Evolutionary conservation across 2,113 vertebrate genomes (phyloP).

Genomic region (Noturus placidus): DNA sequence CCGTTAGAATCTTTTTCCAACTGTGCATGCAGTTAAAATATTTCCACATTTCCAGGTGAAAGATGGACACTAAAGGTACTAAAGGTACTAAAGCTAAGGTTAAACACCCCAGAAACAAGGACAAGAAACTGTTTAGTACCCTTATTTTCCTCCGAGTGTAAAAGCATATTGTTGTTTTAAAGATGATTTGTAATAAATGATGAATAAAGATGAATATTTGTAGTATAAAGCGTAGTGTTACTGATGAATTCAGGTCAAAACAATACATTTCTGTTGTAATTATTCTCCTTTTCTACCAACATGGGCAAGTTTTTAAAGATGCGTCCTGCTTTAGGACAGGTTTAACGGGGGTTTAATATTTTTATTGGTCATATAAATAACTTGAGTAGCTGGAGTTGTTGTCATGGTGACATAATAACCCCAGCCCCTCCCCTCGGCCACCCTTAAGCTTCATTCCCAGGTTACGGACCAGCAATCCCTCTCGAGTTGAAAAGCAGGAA

Average conservation of each 20-base stretch:
- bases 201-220: neutral
- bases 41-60: neutral
- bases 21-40: neutral
- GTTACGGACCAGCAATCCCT: neutral
- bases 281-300: neutral
- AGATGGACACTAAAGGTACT: neutral
- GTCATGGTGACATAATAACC: neutral
- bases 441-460: neutral
- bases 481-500: neutral
- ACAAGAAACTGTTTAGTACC: neutral
- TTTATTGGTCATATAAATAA: constrained; percentile 1
- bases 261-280: too few relatives aligned
- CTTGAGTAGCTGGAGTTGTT: neutral
- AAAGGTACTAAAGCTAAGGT: neutral
- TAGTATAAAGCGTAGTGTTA: neutral
- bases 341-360: neutral
- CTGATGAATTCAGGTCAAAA: too few relatives aligned
- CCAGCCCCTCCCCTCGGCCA: neutral
- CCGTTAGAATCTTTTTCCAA: neutral
- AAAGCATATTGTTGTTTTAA: neutral
- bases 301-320: neutral
- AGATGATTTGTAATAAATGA: neutral
- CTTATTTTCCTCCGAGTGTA: neutral
- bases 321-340: neutral
- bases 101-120: too few relatives aligned